phyloP scores from a whole-genome alignment of 2,888 invertebrate species.

The Callyntrura guangdongensis region DNA sequence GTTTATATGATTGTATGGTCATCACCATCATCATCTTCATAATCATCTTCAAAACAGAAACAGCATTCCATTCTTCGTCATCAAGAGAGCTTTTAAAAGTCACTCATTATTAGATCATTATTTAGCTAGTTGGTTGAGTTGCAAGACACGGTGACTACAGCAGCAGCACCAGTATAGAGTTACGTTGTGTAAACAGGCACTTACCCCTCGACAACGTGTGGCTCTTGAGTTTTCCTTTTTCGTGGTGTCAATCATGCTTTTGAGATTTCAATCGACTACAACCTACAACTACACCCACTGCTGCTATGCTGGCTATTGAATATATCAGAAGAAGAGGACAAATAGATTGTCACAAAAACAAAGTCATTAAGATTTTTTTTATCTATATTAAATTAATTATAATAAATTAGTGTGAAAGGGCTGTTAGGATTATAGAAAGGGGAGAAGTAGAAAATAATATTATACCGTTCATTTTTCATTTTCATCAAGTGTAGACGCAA shows the following conservation, averaged over 20 bases:
- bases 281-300: neutral
- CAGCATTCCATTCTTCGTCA: constrained; percentile 41
- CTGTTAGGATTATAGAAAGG: neutral
- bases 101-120: constrained; percentile 34
- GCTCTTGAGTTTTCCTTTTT: constrained; percentile 25
- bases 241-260: constrained; percentile 65
- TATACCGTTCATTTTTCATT: constrained; percentile 33
- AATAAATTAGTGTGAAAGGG: constrained; percentile 37
- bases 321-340: constrained; percentile 46
- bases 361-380: constrained; percentile 41
- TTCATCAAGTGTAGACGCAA: constrained; percentile 13
- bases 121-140: constrained; percentile 21
- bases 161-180: neutral
- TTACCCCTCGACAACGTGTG: neutral
- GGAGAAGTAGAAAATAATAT: neutral
- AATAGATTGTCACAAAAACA: constrained; percentile 68
- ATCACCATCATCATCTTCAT: constrained; percentile 29
- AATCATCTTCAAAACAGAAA: neutral
- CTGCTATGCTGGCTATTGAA: neutral
- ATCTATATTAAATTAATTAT: constrained; percentile 33
- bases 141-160: neutral
- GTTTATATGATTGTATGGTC: constrained; percentile 40
- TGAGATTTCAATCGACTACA: constrained; percentile 41
- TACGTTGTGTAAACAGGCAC: neutral
- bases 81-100: constrained; percentile 51